phyloP scores from a whole-genome alignment of 1,140 invertebrate genomes.

The Metaphire vulgaris region DNA sequence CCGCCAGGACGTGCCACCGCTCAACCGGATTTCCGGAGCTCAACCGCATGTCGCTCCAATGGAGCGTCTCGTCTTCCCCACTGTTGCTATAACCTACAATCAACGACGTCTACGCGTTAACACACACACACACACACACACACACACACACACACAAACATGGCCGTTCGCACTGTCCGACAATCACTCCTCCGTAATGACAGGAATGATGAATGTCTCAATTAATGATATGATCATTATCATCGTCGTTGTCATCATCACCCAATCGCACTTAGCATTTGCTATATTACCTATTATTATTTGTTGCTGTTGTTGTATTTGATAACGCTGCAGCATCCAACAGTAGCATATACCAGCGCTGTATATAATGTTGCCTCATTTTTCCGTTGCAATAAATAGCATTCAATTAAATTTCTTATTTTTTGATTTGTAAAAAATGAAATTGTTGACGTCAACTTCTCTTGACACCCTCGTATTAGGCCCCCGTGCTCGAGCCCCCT shows the following conservation, averaged over 20 bases:
- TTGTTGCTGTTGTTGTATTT: too few species aligned
- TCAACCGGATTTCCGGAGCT: constrained; percentile 64
- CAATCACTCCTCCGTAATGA: not conserved
- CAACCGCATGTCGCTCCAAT: constrained; percentile 84
- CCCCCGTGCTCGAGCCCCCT: not conserved
- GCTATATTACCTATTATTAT: too few species aligned
- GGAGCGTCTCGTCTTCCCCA: constrained; percentile 78
- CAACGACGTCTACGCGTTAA: not conserved
- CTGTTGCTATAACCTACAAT: constrained; percentile 70
- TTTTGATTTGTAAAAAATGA: not conserved
- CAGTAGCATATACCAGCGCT: too few species aligned
- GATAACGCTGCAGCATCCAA: too few species aligned
- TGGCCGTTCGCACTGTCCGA: not conserved
- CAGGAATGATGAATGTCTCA: not conserved
- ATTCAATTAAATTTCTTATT: not conserved
- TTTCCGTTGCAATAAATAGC: too few species aligned
- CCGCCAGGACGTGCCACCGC: constrained; percentile 67
- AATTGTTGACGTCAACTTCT: not conserved
- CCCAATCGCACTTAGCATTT: too few species aligned
- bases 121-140: not conserved
- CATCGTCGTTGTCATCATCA: too few species aligned
- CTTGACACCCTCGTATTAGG: not conserved
- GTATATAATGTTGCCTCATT: too few species aligned
- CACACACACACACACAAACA: not conserved
- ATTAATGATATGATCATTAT: not conserved